Evolutionary conservation across 2,113 vertebrate genomes (phyloP).

Genomic region (Melanotaenia duboulayi): DNA sequence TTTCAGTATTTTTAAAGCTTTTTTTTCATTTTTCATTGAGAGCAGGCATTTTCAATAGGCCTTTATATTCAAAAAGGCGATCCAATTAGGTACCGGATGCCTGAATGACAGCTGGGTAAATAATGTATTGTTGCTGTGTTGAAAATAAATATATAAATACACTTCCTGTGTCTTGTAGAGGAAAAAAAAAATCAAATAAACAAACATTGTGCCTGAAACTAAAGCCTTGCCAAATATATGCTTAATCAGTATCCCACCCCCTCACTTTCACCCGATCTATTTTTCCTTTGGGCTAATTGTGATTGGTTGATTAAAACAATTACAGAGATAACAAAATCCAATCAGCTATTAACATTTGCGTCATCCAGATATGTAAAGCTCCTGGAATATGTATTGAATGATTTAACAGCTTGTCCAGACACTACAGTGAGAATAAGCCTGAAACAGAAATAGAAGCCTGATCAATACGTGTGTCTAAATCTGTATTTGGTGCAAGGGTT

Average conservation of each 20-base stretch:
- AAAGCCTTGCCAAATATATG: neutral
- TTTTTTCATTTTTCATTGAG: neutral
- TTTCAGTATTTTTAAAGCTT: neutral
- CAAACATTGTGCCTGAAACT: neutral
- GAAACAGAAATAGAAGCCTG: conserved; percentile 7
- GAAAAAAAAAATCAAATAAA: too few species aligned
- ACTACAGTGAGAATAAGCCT: conserved; percentile 22
- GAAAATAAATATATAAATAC: too few species aligned
- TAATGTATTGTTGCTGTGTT: too few species aligned
- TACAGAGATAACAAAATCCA: conserved; percentile 73
- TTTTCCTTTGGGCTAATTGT: conserved; percentile 58
- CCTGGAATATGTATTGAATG: conserved; percentile 38
- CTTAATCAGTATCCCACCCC: neutral
- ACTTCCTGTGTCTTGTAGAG: too few species aligned
- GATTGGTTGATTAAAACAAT: conserved; percentile 74
- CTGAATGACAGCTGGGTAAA: too few species aligned
- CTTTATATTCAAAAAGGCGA: too few species aligned
- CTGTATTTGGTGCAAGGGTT: too few species aligned
- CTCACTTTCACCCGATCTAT: neutral
- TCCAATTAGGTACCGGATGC: too few species aligned
- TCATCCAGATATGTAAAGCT: conserved; percentile 55
- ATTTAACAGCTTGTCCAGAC: conserved; percentile 24
- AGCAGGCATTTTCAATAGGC: too few species aligned
- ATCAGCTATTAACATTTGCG: conserved; percentile 57
- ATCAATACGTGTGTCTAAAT: conserved; percentile 37